Evolutionary conservation across 2,797 vertebrate genomes (phyloP), one percentile per base, ranked within the genome.

Genomic region (Oreochromis grahami): DNA sequence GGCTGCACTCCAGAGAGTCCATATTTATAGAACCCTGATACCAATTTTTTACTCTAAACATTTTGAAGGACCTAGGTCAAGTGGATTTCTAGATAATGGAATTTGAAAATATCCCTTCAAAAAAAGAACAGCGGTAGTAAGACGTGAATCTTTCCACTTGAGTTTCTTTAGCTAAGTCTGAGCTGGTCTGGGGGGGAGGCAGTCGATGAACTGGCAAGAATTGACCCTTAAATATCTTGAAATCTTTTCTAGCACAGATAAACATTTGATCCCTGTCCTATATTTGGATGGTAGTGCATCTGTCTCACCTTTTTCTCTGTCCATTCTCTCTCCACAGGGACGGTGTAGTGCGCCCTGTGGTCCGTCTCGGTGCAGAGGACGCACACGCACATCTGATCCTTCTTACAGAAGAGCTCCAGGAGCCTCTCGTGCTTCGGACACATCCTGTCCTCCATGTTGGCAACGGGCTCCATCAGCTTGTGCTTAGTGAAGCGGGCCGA

Each of bases 371-470:
- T 96, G 60, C 97, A 97, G 11, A 97, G 95, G n/a, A 97, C 96
- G 17, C 97, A 97, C 77, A 97, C 96, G 3, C 96, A 96, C 2
- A 85, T 93, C 91, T 97, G 96, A 53, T 97, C 97, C 81, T 95
- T 97, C 94, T 96, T 96, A 48, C 97, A 97, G 93, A 96, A 97
- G 3, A 97, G 93, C 92, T 97, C 97, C 94, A 97, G 89, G 19
- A 97, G 94, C 60, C 97, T 81, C 56, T 97, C 91, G 4, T 97
- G 97, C 65, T 95, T 96, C 1, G 92, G 95, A 43, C 97, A 97
- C 96, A 97, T 96, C 77, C 96, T 88, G 88, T 96, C 96, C 91
- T 96, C 95, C 93, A 97, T 96, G 92, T 96, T 96, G 8, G 94
- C 94, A 1, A 97, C 96, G 0, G 97, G 97, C 77, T 96, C 94